Conservation (phyloP, 2,797 vertebrate species). For the Danio choprae region DNA sequence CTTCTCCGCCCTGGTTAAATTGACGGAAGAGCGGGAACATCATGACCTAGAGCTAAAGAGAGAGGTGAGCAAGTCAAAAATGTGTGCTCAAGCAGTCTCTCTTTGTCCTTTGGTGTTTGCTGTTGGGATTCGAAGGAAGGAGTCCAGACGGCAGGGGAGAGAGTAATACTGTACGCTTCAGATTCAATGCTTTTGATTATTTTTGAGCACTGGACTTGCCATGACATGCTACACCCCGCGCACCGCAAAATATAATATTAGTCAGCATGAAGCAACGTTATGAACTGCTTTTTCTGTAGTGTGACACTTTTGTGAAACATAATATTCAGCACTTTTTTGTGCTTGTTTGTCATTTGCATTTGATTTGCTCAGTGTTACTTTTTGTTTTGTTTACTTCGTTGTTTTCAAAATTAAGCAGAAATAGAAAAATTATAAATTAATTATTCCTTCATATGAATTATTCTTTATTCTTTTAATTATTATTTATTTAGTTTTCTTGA, state of each 20-base stretch:
- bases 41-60: constrained; percentile 38
- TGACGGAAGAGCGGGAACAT: constrained; percentile 38
- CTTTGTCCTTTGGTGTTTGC: background rate
- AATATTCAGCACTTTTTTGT: background rate
- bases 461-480: too few relatives aligned
- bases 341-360: background rate
- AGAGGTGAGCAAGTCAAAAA: constrained; percentile 32
- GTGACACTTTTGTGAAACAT: background rate
- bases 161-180: background rate
- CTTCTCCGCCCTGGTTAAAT: constrained; percentile 38
- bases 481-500: too few relatives aligned
- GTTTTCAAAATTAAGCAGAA: background rate
- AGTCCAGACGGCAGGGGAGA: background rate
- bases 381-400: background rate
- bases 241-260: background rate
- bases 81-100: constrained; percentile 19
- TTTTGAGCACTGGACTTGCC: background rate
- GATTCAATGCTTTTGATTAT: background rate
- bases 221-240: background rate
- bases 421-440: background rate
- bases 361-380: background rate
- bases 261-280: background rate
- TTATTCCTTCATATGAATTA: too few relatives aligned
- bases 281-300: background rate
- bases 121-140: constrained; percentile 2